These are phyloP conservation scores for Neodiprion pinetum DNA, from an alignment of 1,140 invertebrate species.

Conservation along the genomic window DNA sequence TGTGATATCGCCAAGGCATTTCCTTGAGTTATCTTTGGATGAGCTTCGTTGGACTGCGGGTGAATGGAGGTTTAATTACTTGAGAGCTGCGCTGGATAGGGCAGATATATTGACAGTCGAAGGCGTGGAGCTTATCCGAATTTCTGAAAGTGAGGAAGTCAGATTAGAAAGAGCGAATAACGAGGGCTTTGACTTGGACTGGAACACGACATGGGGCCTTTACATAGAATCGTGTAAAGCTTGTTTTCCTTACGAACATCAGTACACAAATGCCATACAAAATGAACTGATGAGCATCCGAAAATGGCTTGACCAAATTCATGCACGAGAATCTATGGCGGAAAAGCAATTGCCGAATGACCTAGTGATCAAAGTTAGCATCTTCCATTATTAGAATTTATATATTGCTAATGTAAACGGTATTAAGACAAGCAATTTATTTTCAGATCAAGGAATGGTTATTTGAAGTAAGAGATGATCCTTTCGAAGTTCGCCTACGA, in stretches of 20 bases:
- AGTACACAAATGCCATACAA: conserved; percentile 92
- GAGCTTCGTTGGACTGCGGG: conserved; percentile 53
- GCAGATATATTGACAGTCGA: conserved; percentile 79
- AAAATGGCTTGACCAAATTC: conserved; percentile 90
- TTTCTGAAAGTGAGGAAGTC: conserved; percentile 68
- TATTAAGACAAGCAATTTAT: neutral
- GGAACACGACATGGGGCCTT: conserved; percentile 78
- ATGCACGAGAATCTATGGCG: conserved; percentile 31
- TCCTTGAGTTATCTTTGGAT: conserved; percentile 54
- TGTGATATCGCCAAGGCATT: conserved; percentile 55
- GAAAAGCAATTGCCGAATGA: conserved; percentile 82
- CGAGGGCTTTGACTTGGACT: conserved; percentile 72
- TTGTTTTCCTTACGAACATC: conserved; percentile 90
- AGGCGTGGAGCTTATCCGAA: conserved; percentile 68
- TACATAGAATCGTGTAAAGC: conserved; percentile 76
- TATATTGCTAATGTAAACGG: conserved; percentile 6
- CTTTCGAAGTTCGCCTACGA: conserved; percentile 95
- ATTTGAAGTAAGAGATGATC: conserved; percentile 95
- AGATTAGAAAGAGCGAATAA: conserved; percentile 74
- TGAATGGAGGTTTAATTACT: conserved; percentile 54
- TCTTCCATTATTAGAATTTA: neutral
- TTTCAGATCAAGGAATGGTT: conserved; percentile 78
- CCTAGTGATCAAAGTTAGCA: conserved; percentile 81
- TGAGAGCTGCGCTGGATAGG: conserved; percentile 70
- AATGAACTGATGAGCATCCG: conserved; percentile 89